These are phyloP conservation scores for Porites australiensis DNA, from an alignment of 64 coral and sea anemone species.

Conservation along the genomic window DNA sequence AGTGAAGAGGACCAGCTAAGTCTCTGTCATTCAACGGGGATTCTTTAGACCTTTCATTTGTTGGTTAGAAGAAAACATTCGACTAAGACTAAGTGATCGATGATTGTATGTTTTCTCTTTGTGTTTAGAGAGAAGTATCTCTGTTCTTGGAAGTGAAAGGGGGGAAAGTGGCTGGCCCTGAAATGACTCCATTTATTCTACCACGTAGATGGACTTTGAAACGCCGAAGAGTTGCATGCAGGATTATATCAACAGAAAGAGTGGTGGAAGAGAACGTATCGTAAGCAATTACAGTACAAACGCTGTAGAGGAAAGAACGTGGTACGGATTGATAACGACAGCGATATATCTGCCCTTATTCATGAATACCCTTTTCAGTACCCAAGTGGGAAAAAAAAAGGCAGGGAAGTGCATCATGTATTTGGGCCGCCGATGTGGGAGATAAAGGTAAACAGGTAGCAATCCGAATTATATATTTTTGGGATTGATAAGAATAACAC, in stretches of 20 bases:
- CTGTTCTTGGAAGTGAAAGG: slow-evolving; percentile 5
- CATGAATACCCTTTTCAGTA: slow-evolving; percentile 55
- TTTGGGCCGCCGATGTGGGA: slow-evolving; percentile 26
- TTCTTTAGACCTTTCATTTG: too few relatives aligned
- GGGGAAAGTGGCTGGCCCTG: background rate
- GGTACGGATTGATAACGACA: slow-evolving; percentile 26
- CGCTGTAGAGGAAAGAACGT: slow-evolving; percentile 20
- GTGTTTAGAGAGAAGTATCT: slow-evolving; percentile 37
- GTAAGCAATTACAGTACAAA: slow-evolving; percentile 36
- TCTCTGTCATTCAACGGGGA: too few relatives aligned
- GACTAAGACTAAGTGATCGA: too few relatives aligned
- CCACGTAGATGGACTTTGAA: slow-evolving; percentile 1
- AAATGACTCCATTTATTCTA: slow-evolving; percentile 41
- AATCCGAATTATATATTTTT: too few relatives aligned
- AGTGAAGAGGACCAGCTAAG: slow-evolving; percentile 36
- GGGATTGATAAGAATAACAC: too few relatives aligned
- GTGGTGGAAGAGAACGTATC: background rate
- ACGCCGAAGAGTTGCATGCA: background rate
- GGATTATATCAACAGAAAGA: slow-evolving; percentile 37
- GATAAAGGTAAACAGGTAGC: background rate
- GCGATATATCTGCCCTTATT: slow-evolving; percentile 29
- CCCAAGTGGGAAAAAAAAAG: slow-evolving; percentile 35
- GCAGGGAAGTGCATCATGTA: slow-evolving; percentile 5
- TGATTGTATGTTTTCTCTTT: background rate
- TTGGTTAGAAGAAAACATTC: too few relatives aligned